phyloP scores from a whole-genome alignment of 2,113 vertebrate species.

The Campylomormyrus tamandua region DNA sequence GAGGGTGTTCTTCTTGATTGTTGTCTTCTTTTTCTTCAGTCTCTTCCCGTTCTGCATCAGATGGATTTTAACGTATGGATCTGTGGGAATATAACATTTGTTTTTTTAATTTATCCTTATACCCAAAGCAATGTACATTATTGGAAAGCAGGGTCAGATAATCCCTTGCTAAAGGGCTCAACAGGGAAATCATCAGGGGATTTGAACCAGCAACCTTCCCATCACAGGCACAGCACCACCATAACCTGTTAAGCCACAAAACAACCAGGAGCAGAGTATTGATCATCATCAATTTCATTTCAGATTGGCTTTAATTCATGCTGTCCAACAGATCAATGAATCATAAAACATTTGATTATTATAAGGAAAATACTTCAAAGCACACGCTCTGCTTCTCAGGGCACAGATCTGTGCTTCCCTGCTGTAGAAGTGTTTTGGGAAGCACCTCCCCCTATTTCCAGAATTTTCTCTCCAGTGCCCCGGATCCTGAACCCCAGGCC shows the following conservation, averaged over 20 bases:
- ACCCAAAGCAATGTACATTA: neutral
- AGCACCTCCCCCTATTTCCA: neutral
- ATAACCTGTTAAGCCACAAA: neutral
- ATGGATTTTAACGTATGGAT: conserved; percentile 97
- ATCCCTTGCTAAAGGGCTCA: neutral
- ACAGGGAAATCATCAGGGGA: neutral
- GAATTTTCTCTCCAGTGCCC: neutral
- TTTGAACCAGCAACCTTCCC: neutral
- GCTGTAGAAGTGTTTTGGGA: neutral
- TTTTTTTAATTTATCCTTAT: neutral
- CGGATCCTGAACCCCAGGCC: neutral
- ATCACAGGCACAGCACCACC: neutral
- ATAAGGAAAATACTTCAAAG: neutral
- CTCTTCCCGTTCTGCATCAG: conserved; percentile 98
- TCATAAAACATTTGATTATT: neutral
- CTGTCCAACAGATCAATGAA: neutral
- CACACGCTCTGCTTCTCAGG: neutral
- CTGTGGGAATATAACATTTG: conserved; percentile 46
- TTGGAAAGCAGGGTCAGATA: neutral
- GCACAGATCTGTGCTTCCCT: neutral
- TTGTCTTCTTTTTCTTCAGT: conserved; percentile 99
- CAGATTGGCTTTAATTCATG: neutral
- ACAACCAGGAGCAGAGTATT: neutral
- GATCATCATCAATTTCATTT: neutral
- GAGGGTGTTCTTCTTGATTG: conserved; percentile 99